Evolutionary conservation across 2,888 invertebrate species (phyloP), one percentile per base, ranked within the genome.

Genomic region (Aethes cnicana): DNA sequence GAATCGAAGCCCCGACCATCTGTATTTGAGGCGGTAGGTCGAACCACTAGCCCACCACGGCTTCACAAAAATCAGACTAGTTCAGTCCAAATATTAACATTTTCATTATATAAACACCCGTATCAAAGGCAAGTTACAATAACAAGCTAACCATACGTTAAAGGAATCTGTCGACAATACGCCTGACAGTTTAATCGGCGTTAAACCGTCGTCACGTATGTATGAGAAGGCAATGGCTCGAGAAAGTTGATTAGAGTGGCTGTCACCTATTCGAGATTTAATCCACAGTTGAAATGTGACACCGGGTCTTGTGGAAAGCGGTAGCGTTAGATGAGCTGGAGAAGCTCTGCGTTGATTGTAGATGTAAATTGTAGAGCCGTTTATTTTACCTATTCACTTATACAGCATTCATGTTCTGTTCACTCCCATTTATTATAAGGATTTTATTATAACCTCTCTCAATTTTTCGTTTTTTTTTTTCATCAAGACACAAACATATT

Each of bases 191-290:
- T 84, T 85, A 86, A 87, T 87, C 83, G 83, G 58, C 69, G 68
- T 69, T 82, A 75, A 81, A 67, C 84, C 77, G 77, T 86, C 84
- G 74, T 75, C 86, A 82, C 84, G 74, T 73, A 65, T 68, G 72
- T 69, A 56, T 26, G 49, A 66, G 63, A 66, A 77, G 73, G 81
- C 83, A 85, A 84, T 84, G 82, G 80, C 61, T 73, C 68, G 85
- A 72, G 81, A 84, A 87, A 87, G 84, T 87, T 85, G 86, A 87
- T 87, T 84, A 78, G 79, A 84, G 75, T 72, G 63, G 61, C 81
- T 84, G 86, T 84, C 87, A 82, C 79, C 80, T 81, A 76, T 73
- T 69, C 72, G 68, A 77, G 81, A 84, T 84, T 84, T 81, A 84
- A 83, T 81, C 81, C 75, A 63, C 32, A 48, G 48, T 43, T 56